phyloP scores from a whole-genome alignment of 2,888 invertebrate species.

The Hypercompe scribonia region DNA sequence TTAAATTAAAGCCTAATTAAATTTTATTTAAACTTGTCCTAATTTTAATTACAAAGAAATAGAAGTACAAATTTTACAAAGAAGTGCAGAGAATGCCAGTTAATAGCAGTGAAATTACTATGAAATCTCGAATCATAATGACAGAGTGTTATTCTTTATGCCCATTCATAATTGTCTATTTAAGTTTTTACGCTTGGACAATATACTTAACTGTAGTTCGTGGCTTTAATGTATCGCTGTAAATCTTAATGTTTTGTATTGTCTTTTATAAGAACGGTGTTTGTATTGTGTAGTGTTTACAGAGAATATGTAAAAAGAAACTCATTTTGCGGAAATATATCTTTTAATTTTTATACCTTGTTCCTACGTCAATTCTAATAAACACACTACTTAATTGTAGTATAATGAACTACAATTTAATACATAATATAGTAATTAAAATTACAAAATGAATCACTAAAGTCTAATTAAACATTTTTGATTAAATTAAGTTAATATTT shows the following conservation, averaged over 20 bases:
- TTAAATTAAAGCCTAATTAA: not conserved
- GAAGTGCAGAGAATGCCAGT: not conserved
- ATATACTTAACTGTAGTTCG: slow-evolving; percentile 29
- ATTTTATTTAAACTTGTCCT: not conserved
- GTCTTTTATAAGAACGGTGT: slow-evolving; percentile 48
- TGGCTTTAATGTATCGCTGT: slow-evolving; percentile 40
- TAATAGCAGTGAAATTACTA: not conserved
- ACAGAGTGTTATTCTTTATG: not conserved
- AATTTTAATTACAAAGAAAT: not conserved
- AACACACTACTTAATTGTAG: not conserved
- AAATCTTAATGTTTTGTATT: slow-evolving; percentile 45
- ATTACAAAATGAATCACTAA: not conserved
- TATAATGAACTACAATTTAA: not conserved
- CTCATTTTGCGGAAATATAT: slow-evolving; percentile 16
- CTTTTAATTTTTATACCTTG: slow-evolving; percentile 19
- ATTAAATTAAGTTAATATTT: not conserved
- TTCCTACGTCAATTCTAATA: slow-evolving; percentile 2
- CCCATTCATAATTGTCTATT: not conserved
- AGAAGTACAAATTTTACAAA: not conserved
- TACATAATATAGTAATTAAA: not conserved
- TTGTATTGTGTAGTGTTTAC: slow-evolving; percentile 58
- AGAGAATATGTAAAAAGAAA: slow-evolving; percentile 55
- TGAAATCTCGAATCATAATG: not conserved
- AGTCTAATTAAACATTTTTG: not conserved
- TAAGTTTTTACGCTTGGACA: slow-evolving; percentile 34